These are phyloP conservation scores for Drosophila pseudoananassae DNA, from an alignment of 1,140 invertebrate species.

Conservation along the genomic window DNA sequence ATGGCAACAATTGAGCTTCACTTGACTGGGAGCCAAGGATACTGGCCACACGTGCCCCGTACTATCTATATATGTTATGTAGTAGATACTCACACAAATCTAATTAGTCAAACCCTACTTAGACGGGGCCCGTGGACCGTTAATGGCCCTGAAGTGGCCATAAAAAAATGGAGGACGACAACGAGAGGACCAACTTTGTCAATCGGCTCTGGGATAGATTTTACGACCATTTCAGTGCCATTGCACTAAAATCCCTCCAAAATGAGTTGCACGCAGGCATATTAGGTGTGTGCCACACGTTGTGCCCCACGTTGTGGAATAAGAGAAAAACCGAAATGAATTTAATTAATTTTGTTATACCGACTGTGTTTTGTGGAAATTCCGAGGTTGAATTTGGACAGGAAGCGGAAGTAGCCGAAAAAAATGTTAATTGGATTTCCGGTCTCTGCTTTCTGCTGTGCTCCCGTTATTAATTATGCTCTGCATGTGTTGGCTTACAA, in stretches of 20 bases:
- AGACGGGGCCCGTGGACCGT: constrained; percentile 50
- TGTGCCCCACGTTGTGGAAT: constrained; percentile 15
- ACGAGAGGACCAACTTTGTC: constrained; percentile 50
- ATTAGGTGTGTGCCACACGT: constrained; percentile 75
- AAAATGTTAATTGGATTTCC: constrained; percentile 79
- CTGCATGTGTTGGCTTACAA: constrained; percentile 38
- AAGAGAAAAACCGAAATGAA: constrained; percentile 31
- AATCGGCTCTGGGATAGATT: constrained; percentile 47
- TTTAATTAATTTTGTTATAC: constrained; percentile 38
- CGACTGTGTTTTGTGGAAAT: constrained; percentile 20
- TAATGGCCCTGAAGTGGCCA: constrained; percentile 45
- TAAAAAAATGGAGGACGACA: constrained; percentile 57
- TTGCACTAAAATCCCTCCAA: constrained; percentile 62
- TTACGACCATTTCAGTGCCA: constrained; percentile 39
- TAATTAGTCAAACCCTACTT: constrained; percentile 57
- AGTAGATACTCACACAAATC: constrained; percentile 51
- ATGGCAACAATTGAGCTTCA: constrained; percentile 48
- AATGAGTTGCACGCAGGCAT: constrained; percentile 45
- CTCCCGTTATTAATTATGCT: constrained; percentile 51
- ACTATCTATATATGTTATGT: background rate
- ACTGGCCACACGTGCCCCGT: background rate
- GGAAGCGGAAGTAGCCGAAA: constrained; percentile 52
- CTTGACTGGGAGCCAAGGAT: constrained; percentile 26
- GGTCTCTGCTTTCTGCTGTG: constrained; percentile 24
- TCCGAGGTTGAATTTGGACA: constrained; percentile 32